Percentiles rank a stretch among this genome's conserved stretches.
These are phyloP conservation scores for Pangasius sanitwongsei DNA, from an alignment of 2,797 vertebrate genomes.

Conservation along the genomic window DNA sequence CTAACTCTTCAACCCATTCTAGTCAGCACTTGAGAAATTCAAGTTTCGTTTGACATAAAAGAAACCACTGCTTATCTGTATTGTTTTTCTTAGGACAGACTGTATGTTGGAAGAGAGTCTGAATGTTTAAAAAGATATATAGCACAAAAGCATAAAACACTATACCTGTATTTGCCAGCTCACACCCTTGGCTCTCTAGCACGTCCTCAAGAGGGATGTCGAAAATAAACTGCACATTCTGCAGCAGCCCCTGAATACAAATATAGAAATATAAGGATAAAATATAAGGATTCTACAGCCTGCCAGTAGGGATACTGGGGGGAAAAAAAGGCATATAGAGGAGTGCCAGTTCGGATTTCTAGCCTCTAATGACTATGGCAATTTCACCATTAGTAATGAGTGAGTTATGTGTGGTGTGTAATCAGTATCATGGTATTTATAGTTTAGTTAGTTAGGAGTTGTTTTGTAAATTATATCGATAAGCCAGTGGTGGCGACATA, in stretches of 20 bases:
- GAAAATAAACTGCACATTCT: conserved; percentile 80
- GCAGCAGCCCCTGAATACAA: conserved; percentile 78
- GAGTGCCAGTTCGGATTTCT: not conserved
- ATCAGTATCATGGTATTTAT: not conserved
- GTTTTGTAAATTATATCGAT: not conserved
- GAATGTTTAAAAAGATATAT: conserved; percentile 36
- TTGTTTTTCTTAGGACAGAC: conserved; percentile 5
- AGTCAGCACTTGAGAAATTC: not conserved
- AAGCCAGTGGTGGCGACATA: not conserved
- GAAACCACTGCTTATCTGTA: not conserved
- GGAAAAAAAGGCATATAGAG: not conserved
- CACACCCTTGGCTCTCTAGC: conserved; percentile 79
- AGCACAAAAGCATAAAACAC: conserved; percentile 44
- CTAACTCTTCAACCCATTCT: not conserved
- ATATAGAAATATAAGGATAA: conserved; percentile 35
- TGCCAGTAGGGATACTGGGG: not conserved
- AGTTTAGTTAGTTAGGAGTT: not conserved
- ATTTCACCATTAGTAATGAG: not conserved
- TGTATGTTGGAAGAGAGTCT: conserved; percentile 8
- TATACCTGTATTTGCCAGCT: conserved; percentile 76
- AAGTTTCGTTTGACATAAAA: not conserved
- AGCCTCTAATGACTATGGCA: not conserved
- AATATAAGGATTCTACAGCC: not conserved
- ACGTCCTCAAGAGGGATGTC: conserved; percentile 79
- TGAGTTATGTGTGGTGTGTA: not conserved